phyloP scores from a whole-genome alignment of 2,113 vertebrate genomes.

The Clarias batrachus region DNA sequence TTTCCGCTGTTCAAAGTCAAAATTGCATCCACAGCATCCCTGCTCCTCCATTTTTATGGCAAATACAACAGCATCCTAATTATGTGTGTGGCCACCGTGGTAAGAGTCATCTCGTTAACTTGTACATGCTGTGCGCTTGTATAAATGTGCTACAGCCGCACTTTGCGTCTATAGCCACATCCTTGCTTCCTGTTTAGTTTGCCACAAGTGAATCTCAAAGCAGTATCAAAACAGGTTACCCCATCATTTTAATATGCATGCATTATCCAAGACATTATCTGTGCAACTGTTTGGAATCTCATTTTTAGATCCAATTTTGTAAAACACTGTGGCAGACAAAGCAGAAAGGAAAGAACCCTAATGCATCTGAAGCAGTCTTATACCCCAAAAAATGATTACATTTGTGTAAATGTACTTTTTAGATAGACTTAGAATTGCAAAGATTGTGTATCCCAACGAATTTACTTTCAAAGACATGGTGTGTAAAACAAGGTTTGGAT shows the following conservation, averaged over 20 bases:
- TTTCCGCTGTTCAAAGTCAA: constrained; percentile 76
- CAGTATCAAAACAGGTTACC: constrained; percentile 16
- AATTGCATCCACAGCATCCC: constrained; percentile 70
- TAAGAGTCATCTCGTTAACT: constrained; percentile 74
- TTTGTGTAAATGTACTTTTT: neutral
- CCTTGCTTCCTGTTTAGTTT: constrained; percentile 64
- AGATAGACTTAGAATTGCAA: neutral
- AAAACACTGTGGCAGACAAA: constrained; percentile 54
- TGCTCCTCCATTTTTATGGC: constrained; percentile 71
- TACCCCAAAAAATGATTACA: neutral
- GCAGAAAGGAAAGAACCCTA: constrained; percentile 64
- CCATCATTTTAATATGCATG: neutral
- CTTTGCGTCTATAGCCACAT: constrained; percentile 59
- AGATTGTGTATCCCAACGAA: neutral
- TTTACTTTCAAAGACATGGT: constrained; percentile 5
- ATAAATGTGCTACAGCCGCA: constrained; percentile 68
- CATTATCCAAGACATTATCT: neutral
- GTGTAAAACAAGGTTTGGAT: constrained; percentile 4
- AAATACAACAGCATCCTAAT: constrained; percentile 77
- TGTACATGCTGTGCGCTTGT: constrained; percentile 61
- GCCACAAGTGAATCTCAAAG: constrained; percentile 50
- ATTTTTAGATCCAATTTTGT: constrained; percentile 44
- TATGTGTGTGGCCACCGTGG: constrained; percentile 69
- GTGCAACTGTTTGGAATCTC: constrained; percentile 11
- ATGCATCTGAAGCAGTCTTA: constrained; percentile 59